These are phyloP conservation scores for Oryzias dopingdopingensis DNA, from an alignment of 2,797 vertebrate species.

Conservation along the genomic window DNA sequence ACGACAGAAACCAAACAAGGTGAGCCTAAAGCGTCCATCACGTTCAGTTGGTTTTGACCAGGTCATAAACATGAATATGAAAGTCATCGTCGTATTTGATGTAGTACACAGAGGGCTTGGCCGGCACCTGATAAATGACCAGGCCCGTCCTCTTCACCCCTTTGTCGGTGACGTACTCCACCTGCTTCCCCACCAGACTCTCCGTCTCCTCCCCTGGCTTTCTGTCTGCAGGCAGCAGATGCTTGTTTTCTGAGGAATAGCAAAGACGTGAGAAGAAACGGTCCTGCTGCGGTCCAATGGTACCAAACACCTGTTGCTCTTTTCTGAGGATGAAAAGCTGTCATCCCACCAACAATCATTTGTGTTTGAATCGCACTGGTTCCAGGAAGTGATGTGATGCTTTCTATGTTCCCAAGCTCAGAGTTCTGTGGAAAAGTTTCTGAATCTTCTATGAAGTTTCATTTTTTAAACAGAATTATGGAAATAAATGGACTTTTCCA, in stretches of 20 bases:
- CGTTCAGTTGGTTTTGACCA: conserved; percentile 84
- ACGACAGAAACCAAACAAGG: conserved; percentile 6
- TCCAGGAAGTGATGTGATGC: no score
- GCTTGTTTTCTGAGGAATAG: conserved; percentile 78
- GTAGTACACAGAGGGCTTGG: conserved; percentile 85
- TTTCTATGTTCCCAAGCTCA: no score
- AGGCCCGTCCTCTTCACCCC: conserved; percentile 83
- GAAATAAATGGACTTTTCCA: no score
- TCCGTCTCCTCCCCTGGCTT: conserved; percentile 84
- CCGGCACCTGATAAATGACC: conserved; percentile 85
- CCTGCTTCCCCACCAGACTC: conserved; percentile 85
- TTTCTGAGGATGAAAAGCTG: no score
- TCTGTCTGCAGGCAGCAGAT: conserved; percentile 83
- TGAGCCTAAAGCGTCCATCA: conserved; percentile 46
- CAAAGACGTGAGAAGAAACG: conserved; percentile 1
- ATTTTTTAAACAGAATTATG: no score
- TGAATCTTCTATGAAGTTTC: no score
- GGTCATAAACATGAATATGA: conserved; percentile 85
- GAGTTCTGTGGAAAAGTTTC: no score
- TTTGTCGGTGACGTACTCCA: conserved; percentile 85
- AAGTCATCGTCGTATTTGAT: conserved; percentile 87
- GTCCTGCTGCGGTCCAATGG: no score
- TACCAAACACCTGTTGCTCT: no score
- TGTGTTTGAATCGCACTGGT: no score
- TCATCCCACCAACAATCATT: no score